Conservation (phyloP, 35 echinoderm and acorn worm genomes). For the Heliocidaris erythrogramma region DNA sequence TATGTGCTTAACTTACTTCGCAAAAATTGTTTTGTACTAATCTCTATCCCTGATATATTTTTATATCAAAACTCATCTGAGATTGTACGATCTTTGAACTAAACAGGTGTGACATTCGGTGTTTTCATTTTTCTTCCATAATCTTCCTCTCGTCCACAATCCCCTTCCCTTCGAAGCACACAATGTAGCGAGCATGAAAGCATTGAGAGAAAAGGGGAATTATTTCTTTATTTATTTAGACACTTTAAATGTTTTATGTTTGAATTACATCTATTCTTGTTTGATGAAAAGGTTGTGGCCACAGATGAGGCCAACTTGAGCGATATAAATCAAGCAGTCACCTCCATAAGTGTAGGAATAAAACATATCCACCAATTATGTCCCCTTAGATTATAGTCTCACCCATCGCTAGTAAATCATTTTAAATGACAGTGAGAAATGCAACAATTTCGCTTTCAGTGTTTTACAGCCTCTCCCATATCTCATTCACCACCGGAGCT, state of each 20-base stretch:
- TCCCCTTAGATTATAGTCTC: not conserved
- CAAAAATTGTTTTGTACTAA: not conserved
- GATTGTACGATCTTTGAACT: not conserved
- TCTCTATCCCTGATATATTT: not conserved
- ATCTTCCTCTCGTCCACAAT: too few relatives aligned
- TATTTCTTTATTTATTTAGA: not conserved
- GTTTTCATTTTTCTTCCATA: not conserved
- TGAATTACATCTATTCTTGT: not conserved
- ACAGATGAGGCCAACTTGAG: not conserved
- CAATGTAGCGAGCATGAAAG: too few relatives aligned
- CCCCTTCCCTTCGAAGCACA: too few relatives aligned
- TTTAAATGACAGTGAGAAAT: not conserved
- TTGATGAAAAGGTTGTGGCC: not conserved
- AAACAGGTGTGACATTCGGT: not conserved
- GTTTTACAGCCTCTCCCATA: not conserved
- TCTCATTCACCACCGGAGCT: not conserved
- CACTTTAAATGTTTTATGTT: not conserved
- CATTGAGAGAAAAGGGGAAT: not conserved
- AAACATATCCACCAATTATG: not conserved
- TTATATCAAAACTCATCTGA: not conserved
- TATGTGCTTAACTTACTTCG: not conserved
- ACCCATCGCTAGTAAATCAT: not conserved
- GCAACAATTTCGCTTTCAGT: not conserved
- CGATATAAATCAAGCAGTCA: not conserved
- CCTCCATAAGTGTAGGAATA: not conserved